A percentile compares a stretch with the other conserved stretches of the same genome.
phyloP scores from a whole-genome alignment of 53 echinoderm and acorn worm genomes.

The Glandiceps talaboti region DNA sequence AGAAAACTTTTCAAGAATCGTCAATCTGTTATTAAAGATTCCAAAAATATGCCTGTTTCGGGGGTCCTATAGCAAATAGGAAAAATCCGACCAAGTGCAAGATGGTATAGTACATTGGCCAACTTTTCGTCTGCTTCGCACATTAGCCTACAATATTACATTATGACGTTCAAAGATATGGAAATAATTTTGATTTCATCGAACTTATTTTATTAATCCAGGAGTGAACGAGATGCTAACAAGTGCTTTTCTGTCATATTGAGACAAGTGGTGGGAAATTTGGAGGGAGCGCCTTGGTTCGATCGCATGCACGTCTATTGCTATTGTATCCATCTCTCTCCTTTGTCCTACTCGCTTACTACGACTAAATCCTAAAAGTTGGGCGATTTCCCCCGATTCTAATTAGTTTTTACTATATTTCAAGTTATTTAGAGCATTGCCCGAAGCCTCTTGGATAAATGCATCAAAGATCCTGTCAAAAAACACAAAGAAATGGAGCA shows the following conservation, averaged over 20 bases:
- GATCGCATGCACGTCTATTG: neutral
- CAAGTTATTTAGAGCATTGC: constrained; percentile 95
- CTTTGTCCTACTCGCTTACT: neutral
- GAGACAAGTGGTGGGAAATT: neutral
- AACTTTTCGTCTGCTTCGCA: neutral
- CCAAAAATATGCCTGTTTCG: neutral
- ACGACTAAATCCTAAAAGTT: neutral
- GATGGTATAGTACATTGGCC: neutral
- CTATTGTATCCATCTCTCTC: neutral
- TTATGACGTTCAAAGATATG: neutral
- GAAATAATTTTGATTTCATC: neutral
- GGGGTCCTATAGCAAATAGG: neutral
- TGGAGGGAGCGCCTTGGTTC: neutral
- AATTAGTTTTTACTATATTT: constrained; percentile 98
- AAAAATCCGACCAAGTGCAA: neutral
- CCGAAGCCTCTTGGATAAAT: constrained; percentile 36
- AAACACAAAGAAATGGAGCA: neutral
- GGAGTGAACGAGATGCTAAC: neutral
- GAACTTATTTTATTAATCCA: neutral
- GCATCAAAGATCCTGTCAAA: neutral
- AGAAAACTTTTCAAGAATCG: neutral
- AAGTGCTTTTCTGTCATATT: neutral
- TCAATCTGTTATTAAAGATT: neutral
- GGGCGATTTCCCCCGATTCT: constrained; percentile 4
- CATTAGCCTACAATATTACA: neutral